phyloP scores from a whole-genome alignment of 1,140 invertebrate genomes.

The Macrotrachela quadricornifera region DNA sequence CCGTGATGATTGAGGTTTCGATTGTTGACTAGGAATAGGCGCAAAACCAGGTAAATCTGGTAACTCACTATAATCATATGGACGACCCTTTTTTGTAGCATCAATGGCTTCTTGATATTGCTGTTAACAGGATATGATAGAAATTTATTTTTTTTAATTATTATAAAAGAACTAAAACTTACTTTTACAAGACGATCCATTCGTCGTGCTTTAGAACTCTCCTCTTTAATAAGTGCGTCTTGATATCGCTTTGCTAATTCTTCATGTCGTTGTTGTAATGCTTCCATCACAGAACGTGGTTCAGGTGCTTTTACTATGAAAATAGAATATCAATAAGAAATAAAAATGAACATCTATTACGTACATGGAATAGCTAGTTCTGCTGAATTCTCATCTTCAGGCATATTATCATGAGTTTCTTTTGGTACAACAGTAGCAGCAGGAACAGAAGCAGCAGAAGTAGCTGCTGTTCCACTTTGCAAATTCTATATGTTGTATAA shows the following conservation, averaged over 20 bases:
- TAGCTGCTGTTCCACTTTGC: no score
- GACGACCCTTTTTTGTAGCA: constrained; percentile 47
- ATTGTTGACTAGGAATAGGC: constrained; percentile 29
- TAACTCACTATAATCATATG: constrained; percentile 55
- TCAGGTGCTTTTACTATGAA: constrained; percentile 22
- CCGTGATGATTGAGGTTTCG: constrained; percentile 12
- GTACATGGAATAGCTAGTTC: no score
- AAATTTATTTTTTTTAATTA: no score
- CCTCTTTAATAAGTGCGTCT: constrained; percentile 50
- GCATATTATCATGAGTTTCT: not conserved
- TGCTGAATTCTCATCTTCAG: not conserved
- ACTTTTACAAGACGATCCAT: constrained; percentile 70
- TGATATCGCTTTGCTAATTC: constrained; percentile 46
- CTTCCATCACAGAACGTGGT: constrained; percentile 46
- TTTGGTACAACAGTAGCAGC: not conserved
- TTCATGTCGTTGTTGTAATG: constrained; percentile 54
- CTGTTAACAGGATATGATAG: constrained; percentile 11
- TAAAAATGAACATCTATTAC: no score
- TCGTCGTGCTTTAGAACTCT: constrained; percentile 59
- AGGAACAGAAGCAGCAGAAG: no score
- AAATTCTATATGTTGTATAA: no score
- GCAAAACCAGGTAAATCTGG: constrained; percentile 53
- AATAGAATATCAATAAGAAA: constrained; percentile 10
- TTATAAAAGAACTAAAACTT: constrained; percentile 10
- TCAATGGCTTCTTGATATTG: constrained; percentile 77